Evolutionary conservation across 2,888 invertebrate genomes (phyloP).

Genomic region (Cheilosia grossa): DNA sequence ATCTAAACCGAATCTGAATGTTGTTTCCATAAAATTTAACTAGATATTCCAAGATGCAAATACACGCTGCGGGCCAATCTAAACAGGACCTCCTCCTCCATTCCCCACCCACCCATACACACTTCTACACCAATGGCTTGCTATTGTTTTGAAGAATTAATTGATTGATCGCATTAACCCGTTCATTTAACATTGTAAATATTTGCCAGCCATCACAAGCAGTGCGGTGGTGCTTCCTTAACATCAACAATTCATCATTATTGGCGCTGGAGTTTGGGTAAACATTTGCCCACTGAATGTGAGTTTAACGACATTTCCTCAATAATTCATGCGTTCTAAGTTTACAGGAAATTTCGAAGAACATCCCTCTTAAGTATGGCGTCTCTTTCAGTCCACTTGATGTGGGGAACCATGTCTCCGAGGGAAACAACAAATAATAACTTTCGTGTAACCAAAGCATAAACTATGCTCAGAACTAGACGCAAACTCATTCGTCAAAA

Average conservation of each 20-base stretch:
- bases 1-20: conserved; percentile 22
- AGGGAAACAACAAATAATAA: neutral
- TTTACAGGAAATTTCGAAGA: too few species aligned
- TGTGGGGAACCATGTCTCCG: neutral
- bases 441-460: conserved; percentile 44
- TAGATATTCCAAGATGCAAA: neutral
- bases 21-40: conserved; percentile 23
- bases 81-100: neutral
- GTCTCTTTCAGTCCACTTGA: neutral
- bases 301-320: too few species aligned
- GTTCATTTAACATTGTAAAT: conserved; percentile 17
- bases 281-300: neutral
- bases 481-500: conserved; percentile 39
- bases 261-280: neutral
- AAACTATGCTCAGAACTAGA: conserved; percentile 25
- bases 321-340: too few species aligned
- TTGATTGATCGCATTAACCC: conserved; percentile 32
- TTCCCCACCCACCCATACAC: neutral
- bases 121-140: neutral
- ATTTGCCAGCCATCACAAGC: conserved; percentile 11
- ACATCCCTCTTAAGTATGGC: neutral
- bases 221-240: conserved; percentile 4
- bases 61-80: neutral
- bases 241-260: neutral
- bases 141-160: conserved; percentile 13